Evolutionary conservation across 2,113 vertebrate genomes (phyloP), one percentile per base, ranked within the genome.

Genomic region (Poeciliopsis occidentalis): DNA sequence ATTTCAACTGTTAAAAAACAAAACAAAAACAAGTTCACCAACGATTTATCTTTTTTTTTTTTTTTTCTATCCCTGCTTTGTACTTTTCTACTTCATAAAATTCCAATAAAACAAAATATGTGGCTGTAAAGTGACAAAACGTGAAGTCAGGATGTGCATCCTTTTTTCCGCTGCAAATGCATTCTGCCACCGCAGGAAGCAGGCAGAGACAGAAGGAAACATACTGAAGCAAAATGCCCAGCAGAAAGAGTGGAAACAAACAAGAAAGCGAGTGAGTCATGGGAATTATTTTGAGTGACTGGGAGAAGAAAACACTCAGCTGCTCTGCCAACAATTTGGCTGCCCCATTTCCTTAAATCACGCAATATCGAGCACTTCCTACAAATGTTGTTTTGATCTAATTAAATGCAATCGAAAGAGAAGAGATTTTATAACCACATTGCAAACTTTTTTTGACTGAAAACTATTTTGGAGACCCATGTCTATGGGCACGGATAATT

Each of bases 211-310:
- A 57, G 60, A 65, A 31, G 15, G 67, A 72, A 69, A 41, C 64
- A 67, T 12, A 76, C 19, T 60, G 67, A 71, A 57, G 65, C 44
- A 60, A 65, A 79, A 67, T 32, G 68, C 67, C 64, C 64, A 80
- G 76, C 67, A 57, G 60, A 72, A 54, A 76, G 31, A 65, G 60
- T 82, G 41, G 32, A 37, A 61, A 66, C 75, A 37, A 61, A 66
- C 75, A 67, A 41, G 57, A 66, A 29, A 32, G 34, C 37, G 39
- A 73, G 51, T 64, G 73, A 78, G 37, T 75, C 71, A 64, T 64
- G 67, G 30, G 34, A 81, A 75, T 75, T 79, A 77, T 76, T 84
- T 67, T 67, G 54, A 75, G 44, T 71, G 60, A 84, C 60, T 74
- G 37, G 47, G 60, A 47, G 54, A 69, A 64, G 41, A 47, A 54